Evolutionary conservation across 2,888 invertebrate species (phyloP).

Genomic region (Pyralis farinalis): DNA sequence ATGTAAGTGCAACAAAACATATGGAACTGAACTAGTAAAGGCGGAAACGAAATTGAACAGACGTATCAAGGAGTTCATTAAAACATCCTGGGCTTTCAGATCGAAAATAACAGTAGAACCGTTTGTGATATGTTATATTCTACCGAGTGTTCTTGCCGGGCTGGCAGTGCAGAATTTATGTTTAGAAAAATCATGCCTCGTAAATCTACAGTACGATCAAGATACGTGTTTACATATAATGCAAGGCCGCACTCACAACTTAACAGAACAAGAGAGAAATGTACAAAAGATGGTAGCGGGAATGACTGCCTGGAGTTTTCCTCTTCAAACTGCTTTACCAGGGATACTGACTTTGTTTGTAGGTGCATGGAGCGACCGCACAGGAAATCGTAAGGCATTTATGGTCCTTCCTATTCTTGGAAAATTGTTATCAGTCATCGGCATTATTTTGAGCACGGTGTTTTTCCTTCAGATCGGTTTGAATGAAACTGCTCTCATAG

Average conservation of each 20-base stretch:
- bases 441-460: conserved; percentile 78
- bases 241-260: conserved; percentile 61
- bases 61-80: conserved; percentile 58
- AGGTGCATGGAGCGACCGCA: conserved; percentile 83
- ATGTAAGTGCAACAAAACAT: conserved; percentile 59
- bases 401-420: conserved; percentile 82
- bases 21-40: conserved; percentile 47
- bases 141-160: conserved; percentile 85
- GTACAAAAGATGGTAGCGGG: conserved; percentile 78
- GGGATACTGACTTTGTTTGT: conserved; percentile 79
- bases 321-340: conserved; percentile 80
- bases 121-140: conserved; percentile 83
- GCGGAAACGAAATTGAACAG: conserved; percentile 55
- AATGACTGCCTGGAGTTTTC: conserved; percentile 81
- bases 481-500: conserved; percentile 78
- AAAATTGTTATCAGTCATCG: conserved; percentile 76
- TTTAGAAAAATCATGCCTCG: conserved; percentile 81
- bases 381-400: conserved; percentile 80
- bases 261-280: conserved; percentile 60
- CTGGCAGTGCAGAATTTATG: conserved; percentile 79
- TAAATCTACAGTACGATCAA: conserved; percentile 76
- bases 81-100: conserved; percentile 62
- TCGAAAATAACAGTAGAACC: conserved; percentile 84
- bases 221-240: conserved; percentile 76
- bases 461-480: conserved; percentile 79